phyloP scores from a whole-genome alignment of 2,113 vertebrate species.

The Ptilonorhynchus violaceus region DNA sequence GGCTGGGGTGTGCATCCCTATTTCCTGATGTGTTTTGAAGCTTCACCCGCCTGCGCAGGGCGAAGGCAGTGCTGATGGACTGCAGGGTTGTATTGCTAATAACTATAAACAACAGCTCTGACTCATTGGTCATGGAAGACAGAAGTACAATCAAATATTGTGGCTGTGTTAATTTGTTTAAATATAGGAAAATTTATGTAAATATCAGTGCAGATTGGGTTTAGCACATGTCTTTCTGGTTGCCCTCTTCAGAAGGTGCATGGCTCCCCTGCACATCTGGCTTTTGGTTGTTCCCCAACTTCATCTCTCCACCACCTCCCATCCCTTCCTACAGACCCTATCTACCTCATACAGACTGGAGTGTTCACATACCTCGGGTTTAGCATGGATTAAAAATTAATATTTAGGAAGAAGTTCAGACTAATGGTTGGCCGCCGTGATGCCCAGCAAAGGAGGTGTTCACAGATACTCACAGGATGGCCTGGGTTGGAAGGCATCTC shows the following conservation, averaged over 20 bases:
- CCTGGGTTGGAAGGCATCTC: neutral
- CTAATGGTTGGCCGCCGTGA: neutral
- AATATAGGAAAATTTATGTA: neutral
- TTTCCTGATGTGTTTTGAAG: neutral
- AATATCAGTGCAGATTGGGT: neutral
- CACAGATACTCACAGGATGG: neutral
- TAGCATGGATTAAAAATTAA: neutral
- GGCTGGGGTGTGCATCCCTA: neutral
- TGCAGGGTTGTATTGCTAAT: neutral
- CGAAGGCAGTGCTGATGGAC: neutral
- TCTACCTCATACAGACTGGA: neutral
- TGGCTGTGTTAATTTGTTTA: neutral
- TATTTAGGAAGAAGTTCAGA: neutral
- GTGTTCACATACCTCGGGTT: neutral
- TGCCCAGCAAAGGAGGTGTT: neutral
- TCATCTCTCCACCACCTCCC: neutral
- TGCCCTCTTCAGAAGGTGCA: neutral
- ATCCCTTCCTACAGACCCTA: neutral
- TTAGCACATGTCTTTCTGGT: neutral
- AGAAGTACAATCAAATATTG: neutral
- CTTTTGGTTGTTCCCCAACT: rapidly evolving
- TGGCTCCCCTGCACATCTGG: neutral
- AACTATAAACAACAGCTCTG: neutral
- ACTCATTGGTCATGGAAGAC: neutral
- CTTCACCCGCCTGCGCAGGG: neutral